Base-by-base conservation (phyloP, 2,113 vertebrate genomes). In the Neogobius melanostomus region DNA sequence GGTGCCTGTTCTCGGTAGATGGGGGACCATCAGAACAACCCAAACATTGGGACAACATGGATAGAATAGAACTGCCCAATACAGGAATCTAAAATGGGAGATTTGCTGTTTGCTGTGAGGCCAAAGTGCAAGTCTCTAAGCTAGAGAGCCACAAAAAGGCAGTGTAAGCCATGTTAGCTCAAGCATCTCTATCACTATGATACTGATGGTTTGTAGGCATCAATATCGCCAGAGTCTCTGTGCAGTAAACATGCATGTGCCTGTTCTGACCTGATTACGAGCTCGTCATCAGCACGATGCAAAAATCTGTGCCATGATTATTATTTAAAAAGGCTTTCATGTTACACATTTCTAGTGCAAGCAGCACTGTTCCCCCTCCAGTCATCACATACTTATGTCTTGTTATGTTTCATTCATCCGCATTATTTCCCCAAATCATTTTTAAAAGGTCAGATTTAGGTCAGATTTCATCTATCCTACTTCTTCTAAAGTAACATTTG, bases 231-330 rank as follows among this genome's bases (percentile, higher is more conserved):
- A 8, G 11, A 7, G 12, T 44, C 6, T n/a, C 6, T 42, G 4
- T 0, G 5, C 59, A 45, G 42, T 16, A 14, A 42, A 15, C 46
- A 56, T 72, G 51, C 57, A 57, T 66, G 50, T 57, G 54, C 54
- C 21, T 42, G 11, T 16, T n/a, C 59, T 16, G 42, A 44, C 8
- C 59, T 44, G 14, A 67, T 71, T 77, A 72, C 68, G 75, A 77
- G 66, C 71, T 81, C 28, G 28, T 36, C 68, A 85, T 79, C 71
- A 71, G 72, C 54, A 8, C 51, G 80, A 46, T 48, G 54, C 74
- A 68, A 44, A 46, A 36, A 12, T 59, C 11, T 36, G 54, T 57
- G 54, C 7, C 44, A 52, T 45, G 2, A 59, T 61, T 57, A 57
- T 74, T 6, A 72, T 82, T 74, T 42, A 79, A 85, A 76, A 59